These are phyloP conservation scores for Noctua pronuba DNA, from an alignment of 2,888 invertebrate species.

Conservation along the genomic window DNA sequence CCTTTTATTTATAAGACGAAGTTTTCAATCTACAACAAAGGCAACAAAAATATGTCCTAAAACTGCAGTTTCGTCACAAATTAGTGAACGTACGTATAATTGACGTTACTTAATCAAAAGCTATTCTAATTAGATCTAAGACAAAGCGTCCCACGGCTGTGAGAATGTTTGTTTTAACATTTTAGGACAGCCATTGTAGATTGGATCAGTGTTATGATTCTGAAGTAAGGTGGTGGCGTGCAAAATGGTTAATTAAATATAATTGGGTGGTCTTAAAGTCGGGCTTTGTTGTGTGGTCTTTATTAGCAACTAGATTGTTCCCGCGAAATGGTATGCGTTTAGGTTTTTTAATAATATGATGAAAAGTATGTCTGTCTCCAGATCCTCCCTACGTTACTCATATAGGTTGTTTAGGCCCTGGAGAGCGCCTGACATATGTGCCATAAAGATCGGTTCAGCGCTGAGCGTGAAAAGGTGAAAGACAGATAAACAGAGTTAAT, in stretches of 20 bases:
- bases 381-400: not conserved
- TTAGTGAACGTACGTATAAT: slow-evolving; percentile 38
- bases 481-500: not conserved
- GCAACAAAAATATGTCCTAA: slow-evolving; percentile 4
- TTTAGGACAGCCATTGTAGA: slow-evolving; percentile 56
- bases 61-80: slow-evolving; percentile 44
- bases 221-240: slow-evolving; percentile 19
- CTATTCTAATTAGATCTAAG: slow-evolving; percentile 55
- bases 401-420: not conserved
- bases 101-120: slow-evolving; percentile 55
- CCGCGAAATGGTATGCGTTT: not conserved
- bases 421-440: not conserved
- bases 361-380: not conserved
- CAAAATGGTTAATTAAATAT: slow-evolving; percentile 35
- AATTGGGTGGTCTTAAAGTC: slow-evolving; percentile 32
- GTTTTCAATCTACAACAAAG: not conserved
- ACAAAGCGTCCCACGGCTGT: slow-evolving; percentile 62
- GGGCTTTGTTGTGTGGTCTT: slow-evolving; percentile 6
- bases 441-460: not conserved
- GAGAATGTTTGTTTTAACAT: slow-evolving; percentile 55
- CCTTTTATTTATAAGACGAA: not conserved
- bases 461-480: not conserved
- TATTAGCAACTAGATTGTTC: not conserved
- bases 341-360: not conserved
- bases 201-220: slow-evolving; percentile 49